These are phyloP conservation scores for Samia ricini DNA, from an alignment of 1,140 invertebrate species.

Conservation along the genomic window DNA sequence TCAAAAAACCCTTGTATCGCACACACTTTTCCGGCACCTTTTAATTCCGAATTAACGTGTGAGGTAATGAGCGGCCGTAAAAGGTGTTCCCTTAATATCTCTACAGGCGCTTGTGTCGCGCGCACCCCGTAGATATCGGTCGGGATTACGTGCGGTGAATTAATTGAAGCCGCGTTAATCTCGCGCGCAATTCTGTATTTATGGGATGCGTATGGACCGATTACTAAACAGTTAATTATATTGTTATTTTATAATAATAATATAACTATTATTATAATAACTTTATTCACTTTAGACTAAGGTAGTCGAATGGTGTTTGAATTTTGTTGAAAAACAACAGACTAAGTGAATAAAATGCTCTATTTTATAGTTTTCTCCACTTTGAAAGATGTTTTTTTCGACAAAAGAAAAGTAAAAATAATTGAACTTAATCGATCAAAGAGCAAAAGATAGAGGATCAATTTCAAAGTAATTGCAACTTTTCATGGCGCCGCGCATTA, in stretches of 20 bases:
- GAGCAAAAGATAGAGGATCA: conserved; percentile 56
- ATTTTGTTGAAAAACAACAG: too few species aligned
- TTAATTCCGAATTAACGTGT: conserved; percentile 1
- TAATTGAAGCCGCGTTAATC: conserved; percentile 3
- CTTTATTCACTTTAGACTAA: too few species aligned
- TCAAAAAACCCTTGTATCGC: neutral
- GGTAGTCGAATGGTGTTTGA: too few species aligned
- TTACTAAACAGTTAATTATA: conserved; percentile 4
- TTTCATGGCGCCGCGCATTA: conserved; percentile 57
- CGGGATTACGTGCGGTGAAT: conserved; percentile 5
- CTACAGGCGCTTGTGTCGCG: neutral
- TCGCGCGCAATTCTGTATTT: neutral
- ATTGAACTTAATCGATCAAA: conserved; percentile 29
- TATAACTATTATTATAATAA: too few species aligned
- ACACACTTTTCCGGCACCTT: neutral
- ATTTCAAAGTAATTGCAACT: conserved; percentile 61
- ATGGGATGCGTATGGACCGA: conserved; percentile 4
- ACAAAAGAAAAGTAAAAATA: neutral
- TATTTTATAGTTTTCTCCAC: too few species aligned
- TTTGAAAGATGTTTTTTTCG: too few species aligned
- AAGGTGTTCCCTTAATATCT: conserved; percentile 5
- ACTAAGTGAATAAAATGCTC: too few species aligned
- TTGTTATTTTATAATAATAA: too few species aligned
- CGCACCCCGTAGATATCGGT: neutral
- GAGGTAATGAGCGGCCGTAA: conserved; percentile 4